phyloP scores from a whole-genome alignment of 1,140 invertebrate species.

The Bilobella aurantiaca region DNA sequence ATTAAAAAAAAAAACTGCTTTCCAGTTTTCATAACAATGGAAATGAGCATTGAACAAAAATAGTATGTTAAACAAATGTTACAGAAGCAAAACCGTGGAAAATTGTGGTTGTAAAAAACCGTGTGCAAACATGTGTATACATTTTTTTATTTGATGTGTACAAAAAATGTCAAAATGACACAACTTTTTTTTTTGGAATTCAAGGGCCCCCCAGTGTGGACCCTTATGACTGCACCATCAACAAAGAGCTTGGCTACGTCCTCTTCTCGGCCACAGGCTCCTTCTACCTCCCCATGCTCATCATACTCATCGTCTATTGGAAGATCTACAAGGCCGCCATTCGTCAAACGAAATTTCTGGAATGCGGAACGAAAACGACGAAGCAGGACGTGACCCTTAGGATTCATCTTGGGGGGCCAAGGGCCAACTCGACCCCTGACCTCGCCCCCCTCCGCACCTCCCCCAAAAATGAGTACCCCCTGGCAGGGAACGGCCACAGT shows the following conservation, averaged over 20 bases:
- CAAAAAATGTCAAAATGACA: too few species aligned
- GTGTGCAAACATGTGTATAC: too few species aligned
- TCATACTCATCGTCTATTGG: slow-evolving; percentile 60
- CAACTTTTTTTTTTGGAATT: slow-evolving; percentile 22
- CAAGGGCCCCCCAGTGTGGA: slow-evolving; percentile 34
- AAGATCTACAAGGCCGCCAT: slow-evolving; percentile 57
- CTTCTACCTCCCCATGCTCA: slow-evolving; percentile 59
- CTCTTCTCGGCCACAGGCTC: slow-evolving; percentile 61
- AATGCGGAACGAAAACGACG: slow-evolving; percentile 43
- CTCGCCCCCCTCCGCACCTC: slow-evolving; percentile 14
- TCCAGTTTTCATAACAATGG: too few species aligned
- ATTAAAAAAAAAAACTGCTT: too few species aligned
- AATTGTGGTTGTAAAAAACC: too few species aligned
- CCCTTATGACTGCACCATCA: slow-evolving; percentile 45
- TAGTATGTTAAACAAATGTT: too few species aligned
- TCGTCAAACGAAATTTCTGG: slow-evolving; percentile 47
- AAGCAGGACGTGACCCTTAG: slow-evolving; percentile 47
- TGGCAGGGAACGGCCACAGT: background rate
- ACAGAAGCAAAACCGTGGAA: too few species aligned
- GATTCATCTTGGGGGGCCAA: slow-evolving; percentile 21
- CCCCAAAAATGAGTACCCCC: slow-evolving; percentile 18
- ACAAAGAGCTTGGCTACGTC: slow-evolving; percentile 52
- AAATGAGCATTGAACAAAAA: too few species aligned
- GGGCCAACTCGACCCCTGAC: slow-evolving; percentile 27
- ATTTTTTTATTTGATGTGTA: too few species aligned